Conservation (phyloP, 2,113 vertebrate genomes). For the Aspiorhynchus laticeps region DNA sequence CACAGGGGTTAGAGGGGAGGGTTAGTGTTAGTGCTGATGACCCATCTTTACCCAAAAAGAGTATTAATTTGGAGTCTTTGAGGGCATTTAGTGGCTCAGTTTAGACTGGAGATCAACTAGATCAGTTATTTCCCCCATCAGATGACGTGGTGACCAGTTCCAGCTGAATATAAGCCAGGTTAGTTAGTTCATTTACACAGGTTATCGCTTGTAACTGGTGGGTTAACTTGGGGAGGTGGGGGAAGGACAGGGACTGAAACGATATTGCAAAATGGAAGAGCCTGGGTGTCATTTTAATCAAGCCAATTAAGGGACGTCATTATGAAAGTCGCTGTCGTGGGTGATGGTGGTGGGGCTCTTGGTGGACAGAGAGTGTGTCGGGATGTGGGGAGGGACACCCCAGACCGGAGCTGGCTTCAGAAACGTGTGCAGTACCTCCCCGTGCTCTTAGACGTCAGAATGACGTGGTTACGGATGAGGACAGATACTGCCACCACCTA, state of each 20-base stretch:
- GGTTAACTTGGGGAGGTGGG: conserved; percentile 6
- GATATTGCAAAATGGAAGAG: conserved; percentile 76
- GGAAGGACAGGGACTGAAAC: conserved; percentile 42
- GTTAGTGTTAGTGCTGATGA: conserved; percentile 45
- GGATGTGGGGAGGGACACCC: neutral
- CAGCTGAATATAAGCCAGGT: conserved; percentile 3
- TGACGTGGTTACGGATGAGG: conserved; percentile 59
- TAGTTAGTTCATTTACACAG: conserved; percentile 30
- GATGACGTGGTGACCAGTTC: neutral
- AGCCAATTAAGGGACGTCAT: conserved; percentile 39
- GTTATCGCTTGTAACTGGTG: neutral
- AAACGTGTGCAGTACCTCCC: conserved; percentile 67
- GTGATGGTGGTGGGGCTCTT: neutral
- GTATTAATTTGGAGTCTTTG: neutral
- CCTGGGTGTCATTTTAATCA: conserved; percentile 42
- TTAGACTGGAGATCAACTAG: neutral
- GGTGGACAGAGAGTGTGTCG: conserved; percentile 16
- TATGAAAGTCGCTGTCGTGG: conserved; percentile 11
- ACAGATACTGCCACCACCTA: conserved; percentile 55
- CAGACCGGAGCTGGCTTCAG: conserved; percentile 51
- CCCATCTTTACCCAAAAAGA: neutral
- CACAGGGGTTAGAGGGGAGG: conserved; percentile 70
- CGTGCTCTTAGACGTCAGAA: conserved; percentile 58
- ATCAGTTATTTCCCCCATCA: conserved; percentile 6
- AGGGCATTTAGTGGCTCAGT: neutral